Percentiles rank a stretch among this genome's conserved stretches.
Conservation (phyloP, 2,797 vertebrate genomes). For the Notoglanidium macrostoma region DNA sequence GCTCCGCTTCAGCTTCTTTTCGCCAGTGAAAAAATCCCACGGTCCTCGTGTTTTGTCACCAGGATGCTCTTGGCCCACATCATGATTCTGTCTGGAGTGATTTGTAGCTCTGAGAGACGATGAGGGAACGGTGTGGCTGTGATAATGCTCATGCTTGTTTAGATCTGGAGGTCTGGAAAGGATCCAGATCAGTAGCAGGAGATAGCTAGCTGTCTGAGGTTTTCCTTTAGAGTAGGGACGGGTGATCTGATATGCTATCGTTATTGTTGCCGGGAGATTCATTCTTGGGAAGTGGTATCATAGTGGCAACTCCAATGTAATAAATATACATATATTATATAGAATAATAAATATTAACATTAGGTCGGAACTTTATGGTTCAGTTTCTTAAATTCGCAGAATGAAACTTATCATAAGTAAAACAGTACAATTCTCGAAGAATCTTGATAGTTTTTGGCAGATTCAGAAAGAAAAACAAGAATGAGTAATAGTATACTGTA, state of each 20-base stretch:
- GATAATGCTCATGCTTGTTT: constrained; percentile 38
- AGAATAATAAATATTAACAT: constrained; percentile 13
- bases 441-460: background rate
- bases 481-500: background rate
- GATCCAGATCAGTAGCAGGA: constrained; percentile 25
- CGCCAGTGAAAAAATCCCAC: constrained; percentile 23
- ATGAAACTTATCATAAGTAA: background rate
- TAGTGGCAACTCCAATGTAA: background rate
- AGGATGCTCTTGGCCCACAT: constrained; percentile 44
- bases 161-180: constrained; percentile 25
- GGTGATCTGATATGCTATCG: background rate
- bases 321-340: background rate
- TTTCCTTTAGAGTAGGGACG: constrained; percentile 6
- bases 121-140: constrained; percentile 20
- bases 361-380: background rate
- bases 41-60: constrained; percentile 37
- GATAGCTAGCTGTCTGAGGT: constrained; percentile 32
- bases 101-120: constrained; percentile 33
- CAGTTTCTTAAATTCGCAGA: background rate
- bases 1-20: constrained; percentile 27
- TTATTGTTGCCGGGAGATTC: background rate
- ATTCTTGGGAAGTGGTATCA: background rate
- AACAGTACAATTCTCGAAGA: background rate
- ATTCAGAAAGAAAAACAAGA: background rate
- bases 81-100: constrained; percentile 34